phyloP scores from a whole-genome alignment of 1,140 invertebrate genomes.

The Microplitis mediator region DNA sequence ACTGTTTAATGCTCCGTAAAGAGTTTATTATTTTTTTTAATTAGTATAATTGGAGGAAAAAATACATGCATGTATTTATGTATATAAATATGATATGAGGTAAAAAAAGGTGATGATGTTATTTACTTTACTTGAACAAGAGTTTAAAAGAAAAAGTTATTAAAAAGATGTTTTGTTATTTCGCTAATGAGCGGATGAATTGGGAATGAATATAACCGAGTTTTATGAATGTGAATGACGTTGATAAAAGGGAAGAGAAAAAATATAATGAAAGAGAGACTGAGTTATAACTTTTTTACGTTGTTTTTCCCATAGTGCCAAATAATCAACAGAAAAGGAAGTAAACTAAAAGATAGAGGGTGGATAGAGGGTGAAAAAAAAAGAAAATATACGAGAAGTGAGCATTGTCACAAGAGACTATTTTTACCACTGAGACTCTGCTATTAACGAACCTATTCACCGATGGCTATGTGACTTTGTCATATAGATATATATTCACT shows the following conservation, averaged over 20 bases:
- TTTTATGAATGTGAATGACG: not conserved
- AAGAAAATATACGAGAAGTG: constrained; percentile 10
- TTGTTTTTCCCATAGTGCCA: not conserved
- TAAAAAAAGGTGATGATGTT: no score
- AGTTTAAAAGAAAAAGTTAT: no score
- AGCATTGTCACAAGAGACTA: constrained; percentile 21
- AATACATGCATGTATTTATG: no score
- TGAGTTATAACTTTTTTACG: not conserved
- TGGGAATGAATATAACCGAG: no score
- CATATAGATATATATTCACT: constrained; percentile 16
- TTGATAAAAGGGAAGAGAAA: not conserved
- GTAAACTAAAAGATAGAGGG: not conserved
- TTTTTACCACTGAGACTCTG: constrained; percentile 9
- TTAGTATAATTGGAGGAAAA: no score
- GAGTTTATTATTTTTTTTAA: no score
- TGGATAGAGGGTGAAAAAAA: not conserved
- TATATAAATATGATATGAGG: no score
- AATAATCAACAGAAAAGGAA: not conserved
- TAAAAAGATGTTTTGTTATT: no score
- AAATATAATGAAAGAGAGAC: not conserved
- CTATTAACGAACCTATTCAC: constrained; percentile 33
- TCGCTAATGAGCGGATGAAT: no score
- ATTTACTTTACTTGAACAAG: no score
- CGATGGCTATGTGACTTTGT: constrained; percentile 12
- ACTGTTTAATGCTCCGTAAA: no score